These are phyloP conservation scores for Heliconius himera DNA, from an alignment of 1,140 invertebrate species.

Conservation along the genomic window DNA sequence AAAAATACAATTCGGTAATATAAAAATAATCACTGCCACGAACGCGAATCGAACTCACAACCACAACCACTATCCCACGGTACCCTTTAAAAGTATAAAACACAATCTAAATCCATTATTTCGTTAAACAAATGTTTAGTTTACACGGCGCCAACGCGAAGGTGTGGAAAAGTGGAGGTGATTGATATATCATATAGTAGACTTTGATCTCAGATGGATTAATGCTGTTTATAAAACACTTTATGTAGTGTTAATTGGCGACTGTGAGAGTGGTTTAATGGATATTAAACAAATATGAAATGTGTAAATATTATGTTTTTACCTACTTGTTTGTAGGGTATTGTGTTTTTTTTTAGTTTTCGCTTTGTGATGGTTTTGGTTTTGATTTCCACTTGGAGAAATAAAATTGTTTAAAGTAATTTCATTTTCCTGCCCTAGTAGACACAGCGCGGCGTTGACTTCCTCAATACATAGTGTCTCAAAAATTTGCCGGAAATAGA, in stretches of 20 bases:
- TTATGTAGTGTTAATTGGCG: conserved; percentile 27
- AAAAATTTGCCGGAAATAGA: no score
- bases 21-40: no score
- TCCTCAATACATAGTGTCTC: neutral
- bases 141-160: conserved; percentile 45
- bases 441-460: neutral
- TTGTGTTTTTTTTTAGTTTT: neutral
- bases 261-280: neutral
- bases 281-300: conserved; percentile 3
- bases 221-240: conserved; percentile 34
- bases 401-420: no score
- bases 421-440: no score
- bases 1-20: no score
- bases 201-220: conserved; percentile 29
- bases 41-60: no score
- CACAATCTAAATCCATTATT: neutral
- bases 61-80: no score
- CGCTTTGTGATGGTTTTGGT: neutral
- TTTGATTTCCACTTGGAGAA: no score
- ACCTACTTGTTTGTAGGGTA: neutral
- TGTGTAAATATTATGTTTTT: conserved; percentile 3
- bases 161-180: conserved; percentile 35
- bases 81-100: no score
- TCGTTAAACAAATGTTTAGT: conserved; percentile 46
- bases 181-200: conserved; percentile 22